Conservation (phyloP, 2,113 vertebrate genomes). For the Zapus hudsonius region DNA sequence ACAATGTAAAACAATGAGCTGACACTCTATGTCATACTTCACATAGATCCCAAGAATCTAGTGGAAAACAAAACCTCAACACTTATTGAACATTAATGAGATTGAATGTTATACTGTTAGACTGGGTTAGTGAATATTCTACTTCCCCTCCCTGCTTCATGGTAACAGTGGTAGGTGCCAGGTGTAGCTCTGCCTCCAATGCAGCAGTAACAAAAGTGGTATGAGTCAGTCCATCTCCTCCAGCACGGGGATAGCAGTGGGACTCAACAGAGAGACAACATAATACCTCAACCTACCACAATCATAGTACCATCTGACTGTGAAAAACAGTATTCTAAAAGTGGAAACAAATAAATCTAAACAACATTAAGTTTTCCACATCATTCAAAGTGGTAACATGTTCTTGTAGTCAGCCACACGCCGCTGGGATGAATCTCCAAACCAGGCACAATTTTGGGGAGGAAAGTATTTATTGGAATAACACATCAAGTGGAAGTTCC, state of each 20-base stretch:
- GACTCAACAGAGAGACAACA: background rate
- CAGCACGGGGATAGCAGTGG: background rate
- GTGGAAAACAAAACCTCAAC: background rate
- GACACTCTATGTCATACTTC: background rate
- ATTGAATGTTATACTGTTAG: background rate
- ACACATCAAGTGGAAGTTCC: no score
- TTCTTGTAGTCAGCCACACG: no score
- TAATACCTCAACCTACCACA: background rate
- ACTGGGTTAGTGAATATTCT: background rate
- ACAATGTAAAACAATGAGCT: background rate
- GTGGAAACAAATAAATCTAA: no score
- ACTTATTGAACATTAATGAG: background rate
- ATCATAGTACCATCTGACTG: background rate
- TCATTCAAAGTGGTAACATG: background rate
- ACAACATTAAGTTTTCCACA: background rate
- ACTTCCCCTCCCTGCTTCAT: background rate
- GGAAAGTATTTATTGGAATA: no score
- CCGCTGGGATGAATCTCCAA: no score
- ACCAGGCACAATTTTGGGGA: no score
- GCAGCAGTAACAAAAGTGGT: conserved; percentile 12
- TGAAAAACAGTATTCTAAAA: no score
- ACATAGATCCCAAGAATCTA: background rate
- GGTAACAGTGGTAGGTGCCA: background rate
- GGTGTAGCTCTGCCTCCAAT: background rate
- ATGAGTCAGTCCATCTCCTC: background rate